A percentile compares a stretch with the other conserved stretches of the same genome.
Conservation (phyloP, 2,797 vertebrate species). For the Sebastes kiyomatsui region DNA sequence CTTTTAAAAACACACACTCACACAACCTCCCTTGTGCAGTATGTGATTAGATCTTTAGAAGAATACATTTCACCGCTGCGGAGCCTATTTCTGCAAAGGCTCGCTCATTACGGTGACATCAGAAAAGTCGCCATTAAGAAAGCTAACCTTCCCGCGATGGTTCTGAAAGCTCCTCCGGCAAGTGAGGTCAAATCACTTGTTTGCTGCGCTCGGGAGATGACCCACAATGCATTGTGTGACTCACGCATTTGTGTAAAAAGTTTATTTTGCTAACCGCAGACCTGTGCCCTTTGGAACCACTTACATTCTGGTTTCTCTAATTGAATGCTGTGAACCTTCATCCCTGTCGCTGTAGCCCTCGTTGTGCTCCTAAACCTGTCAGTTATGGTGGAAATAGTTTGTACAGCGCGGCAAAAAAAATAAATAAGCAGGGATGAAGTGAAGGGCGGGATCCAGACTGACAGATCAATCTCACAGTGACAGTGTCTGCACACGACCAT, state of each 20-base stretch:
- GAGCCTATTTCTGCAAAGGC: neutral
- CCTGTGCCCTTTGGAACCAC: slow-evolving; percentile 29
- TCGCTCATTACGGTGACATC: slow-evolving; percentile 20
- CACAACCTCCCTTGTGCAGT: neutral
- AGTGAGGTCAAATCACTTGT: slow-evolving; percentile 26
- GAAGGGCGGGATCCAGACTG: slow-evolving; percentile 25
- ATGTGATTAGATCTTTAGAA: slow-evolving; percentile 6
- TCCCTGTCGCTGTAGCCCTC: neutral
- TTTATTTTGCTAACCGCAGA: slow-evolving; percentile 5
- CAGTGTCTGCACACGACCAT: slow-evolving; percentile 9
- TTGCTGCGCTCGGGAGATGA: slow-evolving; percentile 23
- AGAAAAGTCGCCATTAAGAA: slow-evolving; percentile 30
- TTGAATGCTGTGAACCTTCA: slow-evolving; percentile 17
- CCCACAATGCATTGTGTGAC: neutral
- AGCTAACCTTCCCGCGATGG: neutral
- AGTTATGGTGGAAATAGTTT: slow-evolving; percentile 23
- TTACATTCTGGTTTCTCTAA: slow-evolving; percentile 25
- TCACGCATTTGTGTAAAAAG: slow-evolving; percentile 13
- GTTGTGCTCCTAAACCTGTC: slow-evolving; percentile 11
- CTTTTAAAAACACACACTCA: slow-evolving; percentile 21
- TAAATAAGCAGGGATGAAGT: neutral
- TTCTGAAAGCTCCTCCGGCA: slow-evolving; percentile 2
- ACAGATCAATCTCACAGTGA: slow-evolving; percentile 48
- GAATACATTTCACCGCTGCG: slow-evolving; percentile 1
- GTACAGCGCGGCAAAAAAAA: neutral